phyloP scores from a whole-genome alignment of 2,797 vertebrate genomes.

The Halcyon smyrnensis region DNA sequence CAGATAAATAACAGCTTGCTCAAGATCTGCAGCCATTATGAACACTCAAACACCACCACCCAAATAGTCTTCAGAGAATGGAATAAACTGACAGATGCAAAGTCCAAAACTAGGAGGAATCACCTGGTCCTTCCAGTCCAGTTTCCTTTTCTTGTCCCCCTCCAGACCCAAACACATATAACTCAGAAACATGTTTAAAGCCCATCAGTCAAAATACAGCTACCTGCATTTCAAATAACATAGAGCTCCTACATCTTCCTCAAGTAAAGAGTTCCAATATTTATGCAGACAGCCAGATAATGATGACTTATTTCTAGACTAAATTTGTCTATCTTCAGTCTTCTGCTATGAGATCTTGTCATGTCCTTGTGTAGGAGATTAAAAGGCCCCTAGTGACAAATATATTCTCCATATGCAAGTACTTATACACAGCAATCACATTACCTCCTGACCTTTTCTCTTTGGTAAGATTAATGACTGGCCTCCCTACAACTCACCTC shows the following conservation, averaged over 20 bases:
- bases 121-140: neutral
- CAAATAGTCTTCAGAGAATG: neutral
- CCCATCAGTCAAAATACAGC: neutral
- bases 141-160: neutral
- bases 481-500: neutral
- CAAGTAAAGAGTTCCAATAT: neutral
- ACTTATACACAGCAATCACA: neutral
- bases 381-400: conserved; percentile 3
- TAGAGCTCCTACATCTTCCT: neutral
- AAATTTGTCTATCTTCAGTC: neutral
- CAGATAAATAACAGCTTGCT: neutral
- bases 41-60: neutral
- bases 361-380: neutral
- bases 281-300: neutral
- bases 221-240: neutral
- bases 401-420: neutral
- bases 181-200: neutral
- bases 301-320: neutral
- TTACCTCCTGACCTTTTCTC: neutral
- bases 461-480: neutral
- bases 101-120: neutral
- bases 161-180: neutral
- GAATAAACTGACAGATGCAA: neutral
- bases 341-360: neutral
- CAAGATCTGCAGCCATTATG: neutral